phyloP scores from a whole-genome alignment of 2,113 vertebrate species.

The Lagopus muta region DNA sequence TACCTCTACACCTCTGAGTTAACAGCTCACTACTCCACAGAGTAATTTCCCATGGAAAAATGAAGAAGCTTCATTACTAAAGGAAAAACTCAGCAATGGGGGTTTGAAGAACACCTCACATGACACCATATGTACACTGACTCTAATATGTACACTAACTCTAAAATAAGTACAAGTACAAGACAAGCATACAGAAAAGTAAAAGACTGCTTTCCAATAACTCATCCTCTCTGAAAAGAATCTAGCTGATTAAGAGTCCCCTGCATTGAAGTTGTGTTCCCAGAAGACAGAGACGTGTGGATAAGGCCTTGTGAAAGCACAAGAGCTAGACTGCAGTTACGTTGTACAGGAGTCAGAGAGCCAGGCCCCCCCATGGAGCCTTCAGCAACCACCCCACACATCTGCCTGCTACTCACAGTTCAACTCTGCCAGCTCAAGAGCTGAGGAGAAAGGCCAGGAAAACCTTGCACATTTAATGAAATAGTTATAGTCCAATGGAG shows the following conservation, averaged over 20 bases:
- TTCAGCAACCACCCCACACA: neutral
- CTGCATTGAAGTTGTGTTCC: neutral
- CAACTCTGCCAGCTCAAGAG: neutral
- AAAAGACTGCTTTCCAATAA: neutral
- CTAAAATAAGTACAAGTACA: too few species aligned
- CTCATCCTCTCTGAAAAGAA: neutral
- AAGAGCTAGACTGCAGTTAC: neutral
- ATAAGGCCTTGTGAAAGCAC: constrained; percentile 5
- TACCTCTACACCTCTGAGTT: neutral
- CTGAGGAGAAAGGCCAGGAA: neutral
- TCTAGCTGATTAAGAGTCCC: neutral
- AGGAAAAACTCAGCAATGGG: neutral
- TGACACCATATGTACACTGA: too few species aligned
- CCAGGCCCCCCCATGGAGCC: neutral
- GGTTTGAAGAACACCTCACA: neutral
- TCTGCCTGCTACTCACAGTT: neutral
- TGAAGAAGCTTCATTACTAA: neutral
- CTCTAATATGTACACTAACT: too few species aligned
- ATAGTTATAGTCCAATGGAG: neutral
- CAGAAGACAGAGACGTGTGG: neutral
- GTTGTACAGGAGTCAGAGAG: neutral
- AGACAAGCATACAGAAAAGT: neutral
- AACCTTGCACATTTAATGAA: rapidly evolving
- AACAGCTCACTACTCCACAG: neutral
- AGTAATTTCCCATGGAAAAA: neutral